Evolutionary conservation across 1,140 invertebrate species (phyloP), one percentile per base, ranked within the genome.

Genomic region (Hylyphantes graminicola): DNA sequence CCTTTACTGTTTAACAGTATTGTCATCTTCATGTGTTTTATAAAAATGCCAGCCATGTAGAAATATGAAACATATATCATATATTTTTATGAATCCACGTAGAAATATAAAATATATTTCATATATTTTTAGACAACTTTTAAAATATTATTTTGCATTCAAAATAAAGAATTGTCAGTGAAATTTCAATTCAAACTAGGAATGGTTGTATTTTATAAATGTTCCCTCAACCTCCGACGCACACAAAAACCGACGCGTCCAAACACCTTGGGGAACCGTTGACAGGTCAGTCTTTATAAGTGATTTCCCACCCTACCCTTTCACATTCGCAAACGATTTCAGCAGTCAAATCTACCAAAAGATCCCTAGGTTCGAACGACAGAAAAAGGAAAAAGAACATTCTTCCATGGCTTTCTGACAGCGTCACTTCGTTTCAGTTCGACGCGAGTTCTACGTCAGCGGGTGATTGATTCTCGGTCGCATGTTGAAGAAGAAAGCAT

Each of bases 331-430:
- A 76, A 64, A 64, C 57, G 74, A 53, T 64, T 76, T 57, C 55
- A 55, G 35, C 35, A 35, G 21, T 57, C 53, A 55, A 70, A 70
- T 13, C 68, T 70, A 51, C 48, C 13, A 17, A 55, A 78, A 78
- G 64, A 51, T 21, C 51, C 35, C 11, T 17, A 74, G 15, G 63
- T 8, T 21, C n/a, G 35, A 78, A 19, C 51, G 8, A 57, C 21
- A 70, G 53, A 48, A 70, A 12, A 17, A 65, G 57, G 21, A 57
- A 59, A 70, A 74, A 35, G 19, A 12, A 70, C 50, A 48, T 70
- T 70, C 67, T 55, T 57, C 72, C 64, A 65, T 68, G 65, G 51
- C 77, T 70, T 80, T 80, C 59, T 80, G 77, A 80, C 77, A 70
- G 54, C 77, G 54, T 70, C 64, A 17, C 77, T 80, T 70, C 77